Evolutionary conservation across 2,113 vertebrate species (phyloP).

Genomic region (Nycticorax nycticorax): DNA sequence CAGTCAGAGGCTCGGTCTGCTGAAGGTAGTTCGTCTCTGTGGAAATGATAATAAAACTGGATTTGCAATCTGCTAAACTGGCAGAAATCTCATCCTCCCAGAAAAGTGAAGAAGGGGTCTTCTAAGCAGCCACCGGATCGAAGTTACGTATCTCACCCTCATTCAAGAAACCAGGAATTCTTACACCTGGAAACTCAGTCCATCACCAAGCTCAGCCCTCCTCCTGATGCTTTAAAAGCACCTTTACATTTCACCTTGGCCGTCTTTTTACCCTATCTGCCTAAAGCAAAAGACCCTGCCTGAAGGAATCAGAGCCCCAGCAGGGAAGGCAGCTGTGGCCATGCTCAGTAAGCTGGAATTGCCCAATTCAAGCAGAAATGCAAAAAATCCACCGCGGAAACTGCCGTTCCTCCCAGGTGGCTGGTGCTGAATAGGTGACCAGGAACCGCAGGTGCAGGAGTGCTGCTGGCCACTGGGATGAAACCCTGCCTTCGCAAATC

Average conservation of each 20-base stretch:
- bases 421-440: background rate
- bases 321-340: background rate
- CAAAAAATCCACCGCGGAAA: background rate
- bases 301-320: background rate
- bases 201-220: background rate
- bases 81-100: background rate
- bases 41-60: background rate
- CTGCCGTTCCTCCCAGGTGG: background rate
- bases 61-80: background rate
- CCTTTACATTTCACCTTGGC: background rate
- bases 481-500: background rate
- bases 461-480: background rate
- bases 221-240: background rate
- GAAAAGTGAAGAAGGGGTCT: background rate
- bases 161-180: background rate
- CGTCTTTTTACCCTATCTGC: background rate
- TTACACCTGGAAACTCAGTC: background rate
- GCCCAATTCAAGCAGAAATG: background rate
- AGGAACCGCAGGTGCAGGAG: background rate
- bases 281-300: background rate
- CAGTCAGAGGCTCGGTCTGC: background rate
- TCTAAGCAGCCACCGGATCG: background rate
- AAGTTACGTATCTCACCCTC: background rate
- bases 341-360: background rate
- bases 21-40: background rate